phyloP scores from a whole-genome alignment of 1,140 invertebrate species.

The Chrysoperla carnea region DNA sequence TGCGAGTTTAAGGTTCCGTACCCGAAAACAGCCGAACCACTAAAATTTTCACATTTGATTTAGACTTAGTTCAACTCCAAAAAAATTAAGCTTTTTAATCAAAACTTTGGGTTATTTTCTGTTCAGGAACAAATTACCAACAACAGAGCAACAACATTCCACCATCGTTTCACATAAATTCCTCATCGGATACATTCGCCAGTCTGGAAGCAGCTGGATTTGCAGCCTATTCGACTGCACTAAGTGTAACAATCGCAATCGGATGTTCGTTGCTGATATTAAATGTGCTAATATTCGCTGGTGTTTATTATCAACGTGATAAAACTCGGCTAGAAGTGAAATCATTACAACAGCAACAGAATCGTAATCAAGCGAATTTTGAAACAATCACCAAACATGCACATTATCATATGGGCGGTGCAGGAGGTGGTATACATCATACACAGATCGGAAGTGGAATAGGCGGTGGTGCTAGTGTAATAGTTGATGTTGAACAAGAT shows the following conservation, averaged over 20 bases:
- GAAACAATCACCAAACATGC: slow-evolving; percentile 47
- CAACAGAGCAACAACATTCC: slow-evolving; percentile 31
- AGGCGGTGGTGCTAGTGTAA: slow-evolving; percentile 33
- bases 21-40: no score
- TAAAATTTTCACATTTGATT: no score
- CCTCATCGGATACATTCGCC: slow-evolving; percentile 46
- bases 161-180: slow-evolving; percentile 37
- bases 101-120: slow-evolving; percentile 12
- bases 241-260: slow-evolving; percentile 75
- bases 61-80: no score
- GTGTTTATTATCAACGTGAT: slow-evolving; percentile 72
- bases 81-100: no score
- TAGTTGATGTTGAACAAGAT: slow-evolving; percentile 64
- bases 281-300: slow-evolving; percentile 74
- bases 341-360: slow-evolving; percentile 43
- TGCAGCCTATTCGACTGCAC: slow-evolving; percentile 61
- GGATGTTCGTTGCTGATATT: slow-evolving; percentile 71
- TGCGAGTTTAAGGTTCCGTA: no score
- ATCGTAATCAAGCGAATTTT: slow-evolving; percentile 50
- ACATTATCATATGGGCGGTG: slow-evolving; percentile 37
- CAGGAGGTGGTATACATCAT: slow-evolving; percentile 14
- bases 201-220: slow-evolving; percentile 63
- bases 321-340: slow-evolving; percentile 68
- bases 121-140: slow-evolving; percentile 30
- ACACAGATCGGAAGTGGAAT: slow-evolving; percentile 45